Conservation (phyloP, 1,140 invertebrate species). For the Lethrus apterus region DNA sequence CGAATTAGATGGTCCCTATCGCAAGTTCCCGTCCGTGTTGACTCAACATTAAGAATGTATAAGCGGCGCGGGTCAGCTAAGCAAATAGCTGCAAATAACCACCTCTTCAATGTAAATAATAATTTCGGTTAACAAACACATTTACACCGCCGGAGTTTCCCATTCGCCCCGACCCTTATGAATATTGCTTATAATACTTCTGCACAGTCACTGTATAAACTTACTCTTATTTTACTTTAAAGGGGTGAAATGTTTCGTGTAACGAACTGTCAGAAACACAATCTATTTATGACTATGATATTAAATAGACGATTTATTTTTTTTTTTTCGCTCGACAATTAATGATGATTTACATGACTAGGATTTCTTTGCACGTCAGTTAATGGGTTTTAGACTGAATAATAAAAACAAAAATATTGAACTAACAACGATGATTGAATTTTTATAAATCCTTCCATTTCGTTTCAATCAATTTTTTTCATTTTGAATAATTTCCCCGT, state of each 20-base stretch:
- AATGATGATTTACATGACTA: constrained; percentile 5
- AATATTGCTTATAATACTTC: constrained; percentile 11
- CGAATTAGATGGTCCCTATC: too few relatives aligned
- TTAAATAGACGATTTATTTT: constrained; percentile 11
- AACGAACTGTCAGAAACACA: constrained; percentile 13
- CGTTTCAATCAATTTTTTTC: too few relatives aligned
- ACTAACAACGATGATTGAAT: too few relatives aligned
- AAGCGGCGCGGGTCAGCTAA: constrained; percentile 30
- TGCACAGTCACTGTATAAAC: constrained; percentile 13
- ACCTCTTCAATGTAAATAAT: constrained; percentile 38
- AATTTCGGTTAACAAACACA: constrained; percentile 40
- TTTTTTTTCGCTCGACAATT: constrained; percentile 9
- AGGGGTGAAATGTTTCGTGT: constrained; percentile 11
- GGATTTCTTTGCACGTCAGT: constrained; percentile 4
- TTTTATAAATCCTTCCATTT: too few relatives aligned
- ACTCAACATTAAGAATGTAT: constrained; percentile 40
- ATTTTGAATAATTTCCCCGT: too few relatives aligned
- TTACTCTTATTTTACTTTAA: too few relatives aligned
- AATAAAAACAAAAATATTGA: too few relatives aligned
- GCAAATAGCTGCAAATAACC: constrained; percentile 37
- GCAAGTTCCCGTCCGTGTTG: constrained; percentile 31
- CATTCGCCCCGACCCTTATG: constrained; percentile 5
- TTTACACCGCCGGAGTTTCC: constrained; percentile 22
- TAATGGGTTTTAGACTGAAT: too few relatives aligned
- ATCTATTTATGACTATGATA: constrained; percentile 13